These are phyloP conservation scores for Himantopus leucocephalus DNA, from an alignment of 2,113 vertebrate genomes.

Conservation along the genomic window DNA sequence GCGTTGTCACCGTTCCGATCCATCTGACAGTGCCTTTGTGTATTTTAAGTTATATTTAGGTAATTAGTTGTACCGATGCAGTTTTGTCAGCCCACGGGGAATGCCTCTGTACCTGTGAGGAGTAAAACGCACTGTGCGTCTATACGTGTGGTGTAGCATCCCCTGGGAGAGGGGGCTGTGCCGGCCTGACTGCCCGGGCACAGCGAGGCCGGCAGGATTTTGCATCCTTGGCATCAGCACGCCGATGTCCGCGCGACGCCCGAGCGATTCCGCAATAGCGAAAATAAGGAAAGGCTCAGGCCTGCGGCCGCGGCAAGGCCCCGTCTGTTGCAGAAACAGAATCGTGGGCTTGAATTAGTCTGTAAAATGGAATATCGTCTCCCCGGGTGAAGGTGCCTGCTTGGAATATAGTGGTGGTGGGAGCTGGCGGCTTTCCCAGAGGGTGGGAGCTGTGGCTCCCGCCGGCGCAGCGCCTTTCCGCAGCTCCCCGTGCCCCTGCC, in stretches of 20 bases:
- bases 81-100: neutral
- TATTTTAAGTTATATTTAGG: neutral
- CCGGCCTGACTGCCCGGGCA: no score
- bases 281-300: neutral
- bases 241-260: neutral
- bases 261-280: neutral
- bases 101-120: neutral
- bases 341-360: neutral
- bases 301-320: neutral
- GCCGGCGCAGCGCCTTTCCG: rapidly evolving
- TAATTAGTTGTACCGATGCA: neutral
- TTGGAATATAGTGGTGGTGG: neutral
- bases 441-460: neutral
- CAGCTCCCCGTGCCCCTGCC: neutral
- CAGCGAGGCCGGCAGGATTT: neutral
- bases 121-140: rapidly evolving
- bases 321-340: neutral
- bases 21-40: neutral
- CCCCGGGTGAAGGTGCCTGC: neutral
- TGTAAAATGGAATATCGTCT: neutral
- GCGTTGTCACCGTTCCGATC: neutral
- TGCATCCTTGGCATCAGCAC: neutral
- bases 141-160: neutral
- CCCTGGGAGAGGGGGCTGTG: neutral
- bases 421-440: neutral